Conservation (phyloP, 2,797 vertebrate species). For the Rousettus madagascariensis region DNA sequence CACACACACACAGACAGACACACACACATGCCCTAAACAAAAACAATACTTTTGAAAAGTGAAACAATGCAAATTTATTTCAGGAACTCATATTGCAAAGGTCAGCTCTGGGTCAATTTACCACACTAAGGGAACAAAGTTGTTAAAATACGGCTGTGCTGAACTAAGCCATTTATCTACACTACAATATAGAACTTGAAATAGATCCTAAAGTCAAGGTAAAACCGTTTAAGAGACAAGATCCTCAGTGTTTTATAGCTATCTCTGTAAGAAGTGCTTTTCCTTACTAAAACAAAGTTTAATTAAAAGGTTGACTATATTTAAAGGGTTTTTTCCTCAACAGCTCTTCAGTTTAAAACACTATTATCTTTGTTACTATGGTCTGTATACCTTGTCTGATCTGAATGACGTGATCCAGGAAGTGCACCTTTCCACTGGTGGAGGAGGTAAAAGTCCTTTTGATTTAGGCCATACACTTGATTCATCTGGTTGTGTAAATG, state of each 20-base stretch:
- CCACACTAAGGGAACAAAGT: constrained; percentile 60
- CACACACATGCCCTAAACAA: background rate
- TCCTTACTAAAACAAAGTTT: background rate
- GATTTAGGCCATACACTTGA: background rate
- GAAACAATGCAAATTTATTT: background rate
- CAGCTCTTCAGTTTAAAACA: background rate
- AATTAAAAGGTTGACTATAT: background rate
- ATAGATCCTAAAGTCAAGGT: background rate
- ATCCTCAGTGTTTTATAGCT: background rate
- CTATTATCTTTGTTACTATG: background rate
- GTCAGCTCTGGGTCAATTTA: background rate
- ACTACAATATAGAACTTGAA: constrained; percentile 68
- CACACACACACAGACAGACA: background rate
- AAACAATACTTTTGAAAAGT: background rate
- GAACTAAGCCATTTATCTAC: constrained; percentile 76
- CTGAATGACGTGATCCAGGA: background rate
- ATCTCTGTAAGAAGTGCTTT: background rate
- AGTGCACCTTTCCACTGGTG: accelerated
- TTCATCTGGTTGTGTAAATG: background rate
- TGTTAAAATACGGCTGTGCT: constrained; percentile 79
- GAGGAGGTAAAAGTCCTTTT: background rate
- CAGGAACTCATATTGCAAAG: background rate
- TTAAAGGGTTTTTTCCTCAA: background rate
- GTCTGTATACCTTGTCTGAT: background rate
- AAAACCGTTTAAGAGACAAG: constrained; percentile 3